Base-by-base conservation (phyloP, 2,797 vertebrate genomes). In the Rachycentron canadum region DNA sequence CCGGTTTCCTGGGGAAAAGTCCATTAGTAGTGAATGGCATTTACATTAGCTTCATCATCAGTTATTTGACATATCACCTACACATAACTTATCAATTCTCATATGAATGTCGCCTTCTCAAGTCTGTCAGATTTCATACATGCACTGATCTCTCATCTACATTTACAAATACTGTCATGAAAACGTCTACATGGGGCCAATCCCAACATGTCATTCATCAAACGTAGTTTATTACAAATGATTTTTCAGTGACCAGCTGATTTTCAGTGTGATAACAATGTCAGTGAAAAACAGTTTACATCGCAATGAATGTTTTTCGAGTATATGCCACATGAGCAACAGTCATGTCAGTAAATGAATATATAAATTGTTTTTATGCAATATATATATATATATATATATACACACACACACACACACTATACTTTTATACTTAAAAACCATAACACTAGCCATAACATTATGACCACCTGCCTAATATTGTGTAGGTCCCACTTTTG, bases 11-110 rank as follows among this genome's bases (percentile, higher is more conserved):
- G 11, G 23, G 26, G 12, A 26, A 49, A 28, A 6, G n/a, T 23
- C 12, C 30, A 7, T 58, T 0, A 55, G 5, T 25, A 1, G 36
- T 6, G 25, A 23, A 55, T 13, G 0, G 50, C 40, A 6, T 50
- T 66, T 49, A 30, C 9, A 40, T 66, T 50, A 41, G 41, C 43
- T 59, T 55, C 52, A 55, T 26, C 17, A 61, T 49, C 28, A 30
- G n/a, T 49, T 3, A 47, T 23, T 52, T n/a, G 38, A 41, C 16
- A 36, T 7, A 45, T 72, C 58, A 53, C 26, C n/a, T 43, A 6
- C n/a, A 58, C 14, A 50, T 47, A n/a, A 49, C n/a, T n/a, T 3
- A 49, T 11, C n/a, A 12, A 14, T 19, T 41, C 28, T n/a, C n/a
- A 47, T 40, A 12, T 60, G 23, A 38, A 40, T 16, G 14, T 50